Evolutionary conservation across 2,888 invertebrate species (phyloP), one percentile per base, ranked within the genome.

Genomic region (Eupithecia inturbata): DNA sequence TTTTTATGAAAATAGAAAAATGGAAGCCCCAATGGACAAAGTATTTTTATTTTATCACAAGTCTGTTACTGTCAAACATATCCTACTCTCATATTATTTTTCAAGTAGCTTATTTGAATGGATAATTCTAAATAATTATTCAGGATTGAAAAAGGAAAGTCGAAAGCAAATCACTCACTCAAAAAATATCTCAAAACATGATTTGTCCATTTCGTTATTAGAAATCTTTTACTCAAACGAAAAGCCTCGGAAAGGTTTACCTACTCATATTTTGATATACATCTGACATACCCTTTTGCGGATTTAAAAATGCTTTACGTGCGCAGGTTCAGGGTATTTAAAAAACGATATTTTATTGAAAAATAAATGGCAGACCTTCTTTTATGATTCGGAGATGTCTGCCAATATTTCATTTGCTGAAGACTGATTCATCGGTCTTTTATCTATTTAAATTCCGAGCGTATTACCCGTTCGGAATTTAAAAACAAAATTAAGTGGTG

Each of bases 141-240:
- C 45, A 19, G 19, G 4, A 5, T 5, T 19, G 19, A 19, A 45
- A 45, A 19, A 7, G 45, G 19, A 6, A 19, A 45, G 45, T n/a
- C n/a, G n/a, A n/a, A n/a, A n/a, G n/a, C n/a, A n/a, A n/a, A n/a
- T n/a, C n/a, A n/a, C n/a, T 19, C 16, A 26, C 53, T 53, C 53
- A 53, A 53, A 73, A 63, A 70, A 71, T 66, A 62, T 49, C 60
- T 75, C 62, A 62, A 19, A 62, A 72, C 75, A 72, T 62, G 67
- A 45, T 67, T 75, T 75, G 53, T 72, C 71, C 71, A 75, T 75
- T 69, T 69, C 69, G 66, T 67, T 60, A 60, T 36, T 39, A 67
- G 62, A 72, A 67, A 72, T 72, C 28, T 67, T 63, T 70, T 53
- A 69, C 68, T 68, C 68, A 66, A 53, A 39, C 62, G 57, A 26